Evolutionary conservation across 2,113 vertebrate genomes (phyloP).

Genomic region (Lycaon pictus): DNA sequence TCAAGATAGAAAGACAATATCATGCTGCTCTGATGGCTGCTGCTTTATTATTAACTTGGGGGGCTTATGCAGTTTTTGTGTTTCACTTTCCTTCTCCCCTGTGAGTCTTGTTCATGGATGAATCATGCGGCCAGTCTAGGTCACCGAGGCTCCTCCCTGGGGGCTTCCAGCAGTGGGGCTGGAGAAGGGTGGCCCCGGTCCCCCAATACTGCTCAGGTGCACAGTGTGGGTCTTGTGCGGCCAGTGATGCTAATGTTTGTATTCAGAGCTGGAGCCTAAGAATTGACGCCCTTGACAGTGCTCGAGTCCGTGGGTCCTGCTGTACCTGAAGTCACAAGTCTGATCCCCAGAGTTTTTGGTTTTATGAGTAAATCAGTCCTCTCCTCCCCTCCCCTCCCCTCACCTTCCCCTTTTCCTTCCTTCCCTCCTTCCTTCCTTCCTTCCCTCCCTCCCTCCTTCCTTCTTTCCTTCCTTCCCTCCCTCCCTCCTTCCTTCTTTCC

Average conservation of each 20-base stretch:
- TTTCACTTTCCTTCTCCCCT: neutral
- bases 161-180: neutral
- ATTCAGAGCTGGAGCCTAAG: neutral
- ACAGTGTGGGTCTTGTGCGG: neutral
- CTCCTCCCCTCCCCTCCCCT: too few species aligned
- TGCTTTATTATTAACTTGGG: neutral
- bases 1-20: neutral
- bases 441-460: rapidly evolving
- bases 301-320: neutral
- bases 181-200: neutral
- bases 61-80: neutral
- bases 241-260: neutral
- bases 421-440: too few species aligned
- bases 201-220: neutral
- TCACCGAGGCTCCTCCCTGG: neutral
- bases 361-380: neutral
- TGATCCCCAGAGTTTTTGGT: neutral
- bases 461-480: too few species aligned
- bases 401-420: too few species aligned
- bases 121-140: neutral
- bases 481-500: too few species aligned
- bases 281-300: neutral
- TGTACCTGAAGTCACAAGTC: neutral
- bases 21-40: neutral
- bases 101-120: neutral